Conservation (phyloP, 2,888 invertebrate species). For the Agrotis ipsilon region DNA sequence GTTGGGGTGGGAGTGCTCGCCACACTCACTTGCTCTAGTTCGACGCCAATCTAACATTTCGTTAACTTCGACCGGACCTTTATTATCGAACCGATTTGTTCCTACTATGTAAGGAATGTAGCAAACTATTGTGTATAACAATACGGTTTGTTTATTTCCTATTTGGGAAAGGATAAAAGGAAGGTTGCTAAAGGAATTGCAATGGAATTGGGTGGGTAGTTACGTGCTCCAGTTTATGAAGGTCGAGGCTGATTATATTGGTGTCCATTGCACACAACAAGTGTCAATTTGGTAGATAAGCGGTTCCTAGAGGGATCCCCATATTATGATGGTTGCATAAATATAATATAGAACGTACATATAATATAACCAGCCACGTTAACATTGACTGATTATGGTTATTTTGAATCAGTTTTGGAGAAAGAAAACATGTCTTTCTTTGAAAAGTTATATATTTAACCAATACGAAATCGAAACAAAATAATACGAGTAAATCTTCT, state of each 20-base stretch:
- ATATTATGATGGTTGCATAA: too few relatives aligned
- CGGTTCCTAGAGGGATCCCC: neutral
- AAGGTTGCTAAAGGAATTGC: conserved; percentile 9
- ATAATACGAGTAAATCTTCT: neutral
- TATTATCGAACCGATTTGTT: conserved; percentile 48
- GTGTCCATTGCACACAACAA: neutral
- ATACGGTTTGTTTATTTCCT: conserved; percentile 33
- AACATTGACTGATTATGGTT: neutral
- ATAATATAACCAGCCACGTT: neutral
- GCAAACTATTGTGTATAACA: conserved; percentile 31
- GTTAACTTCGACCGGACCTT: conserved; percentile 31
- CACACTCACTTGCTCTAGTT: conserved; percentile 15
- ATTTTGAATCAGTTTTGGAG: neutral
- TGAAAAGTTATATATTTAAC: too few relatives aligned
- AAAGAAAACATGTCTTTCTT: neutral
- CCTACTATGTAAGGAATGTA: conserved; percentile 25
- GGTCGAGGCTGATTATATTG: conserved; percentile 1
- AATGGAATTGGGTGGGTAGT: conserved; percentile 19
- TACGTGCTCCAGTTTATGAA: conserved; percentile 8
- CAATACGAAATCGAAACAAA: neutral
- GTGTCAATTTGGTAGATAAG: neutral
- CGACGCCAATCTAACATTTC: conserved; percentile 41
- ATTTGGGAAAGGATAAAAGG: conserved; percentile 24
- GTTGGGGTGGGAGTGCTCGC: neutral
- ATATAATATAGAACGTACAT: neutral